Conservation (phyloP, 2,113 vertebrate species). For the Ictidomys tridecemlineatus region DNA sequence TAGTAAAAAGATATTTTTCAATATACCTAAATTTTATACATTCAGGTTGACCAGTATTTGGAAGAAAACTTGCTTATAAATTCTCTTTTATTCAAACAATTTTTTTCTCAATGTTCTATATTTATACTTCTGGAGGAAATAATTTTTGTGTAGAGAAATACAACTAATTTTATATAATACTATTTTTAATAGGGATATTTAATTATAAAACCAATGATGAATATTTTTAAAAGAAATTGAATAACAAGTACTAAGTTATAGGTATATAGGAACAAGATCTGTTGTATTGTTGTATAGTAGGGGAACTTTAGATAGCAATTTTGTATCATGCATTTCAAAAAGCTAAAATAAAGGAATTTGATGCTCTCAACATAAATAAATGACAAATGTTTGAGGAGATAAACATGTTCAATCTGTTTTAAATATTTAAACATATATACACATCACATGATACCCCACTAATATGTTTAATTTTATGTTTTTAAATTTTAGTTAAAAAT, state of each 20-base stretch:
- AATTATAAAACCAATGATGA: constrained; percentile 39
- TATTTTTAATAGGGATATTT: background rate
- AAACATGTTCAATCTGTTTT: no score
- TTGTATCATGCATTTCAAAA: background rate
- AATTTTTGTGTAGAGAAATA: background rate
- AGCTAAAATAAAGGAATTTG: no score
- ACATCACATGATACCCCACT: background rate
- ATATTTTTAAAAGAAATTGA: background rate
- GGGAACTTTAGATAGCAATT: no score
- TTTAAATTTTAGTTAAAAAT: background rate
- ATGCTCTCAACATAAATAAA: background rate
- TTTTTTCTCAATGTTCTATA: background rate
- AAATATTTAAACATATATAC: no score
- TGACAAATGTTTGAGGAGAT: background rate
- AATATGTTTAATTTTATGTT: background rate
- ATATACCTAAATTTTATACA: background rate
- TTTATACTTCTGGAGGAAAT: background rate
- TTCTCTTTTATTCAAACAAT: background rate
- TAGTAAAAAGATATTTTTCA: background rate
- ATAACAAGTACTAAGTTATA: background rate
- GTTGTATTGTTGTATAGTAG: no score
- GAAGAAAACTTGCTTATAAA: background rate
- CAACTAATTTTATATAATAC: background rate
- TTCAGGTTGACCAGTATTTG: background rate
- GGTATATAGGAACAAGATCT: background rate